Base-by-base conservation (phyloP, 2,888 invertebrate genomes). In the Xylota segnis region DNA sequence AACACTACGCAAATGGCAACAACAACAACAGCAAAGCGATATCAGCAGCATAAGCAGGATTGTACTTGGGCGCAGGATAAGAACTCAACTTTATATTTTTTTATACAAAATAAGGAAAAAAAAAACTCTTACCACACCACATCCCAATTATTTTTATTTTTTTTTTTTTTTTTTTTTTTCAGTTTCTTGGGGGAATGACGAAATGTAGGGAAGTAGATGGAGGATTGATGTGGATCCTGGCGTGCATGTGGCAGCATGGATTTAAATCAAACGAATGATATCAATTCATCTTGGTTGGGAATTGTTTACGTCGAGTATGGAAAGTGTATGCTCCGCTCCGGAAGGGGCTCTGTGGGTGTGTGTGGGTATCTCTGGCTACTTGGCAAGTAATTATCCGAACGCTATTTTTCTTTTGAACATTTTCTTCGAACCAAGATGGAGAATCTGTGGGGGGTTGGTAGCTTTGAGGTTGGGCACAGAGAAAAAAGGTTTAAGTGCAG, bases 191-290 rank as follows among this genome's bases (percentile, higher is more conserved):
- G 37, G 58, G 66, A 9, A 29, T n/a, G 43, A 45, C 32, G 61
- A n/a, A 6, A 27, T 58, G 23, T 9, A 14, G 29, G 43, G 18
- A 43, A 59, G 50, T 12, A 82, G 72, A 63, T 29, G 45, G 54
- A 68, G 66, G 83, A 78, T 78, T 83, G 83, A 83, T 83, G 72
- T 40, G 66, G 78, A 78, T 83, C 66, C 72, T 63, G 77, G 72
- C 59, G 65, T 72, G 66, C 71, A 72, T 76, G 70, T 70, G 70
- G 65, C 75, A 72, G 54, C 72, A 52, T 56, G 76, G 58, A 77
- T 82, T 82, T 82, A 83, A 87, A 87, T 87, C 87, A 87, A 87
- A 87, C 79, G 83, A 87, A 87, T 83, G 77, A 75, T 87, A 87
- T 74, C 83, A 82, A 87, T 87, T 82, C 77, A 87, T 87, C 87